A percentile compares a stretch with the other conserved stretches of the same genome.
These are phyloP conservation scores for Polydrusus pterygomalis DNA, from an alignment of 2,888 invertebrate genomes.

Conservation along the genomic window DNA sequence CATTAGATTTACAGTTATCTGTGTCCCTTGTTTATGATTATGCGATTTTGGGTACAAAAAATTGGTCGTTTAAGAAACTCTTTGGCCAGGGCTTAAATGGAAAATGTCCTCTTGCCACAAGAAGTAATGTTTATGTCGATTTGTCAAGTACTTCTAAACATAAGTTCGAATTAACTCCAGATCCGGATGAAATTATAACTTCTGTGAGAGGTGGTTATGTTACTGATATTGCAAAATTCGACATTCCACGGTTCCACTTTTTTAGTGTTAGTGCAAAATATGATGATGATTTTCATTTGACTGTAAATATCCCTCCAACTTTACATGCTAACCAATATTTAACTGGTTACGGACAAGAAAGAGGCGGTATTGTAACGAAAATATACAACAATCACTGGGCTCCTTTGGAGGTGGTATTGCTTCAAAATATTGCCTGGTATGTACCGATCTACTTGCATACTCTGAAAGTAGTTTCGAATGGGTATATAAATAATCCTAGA, in stretches of 20 bases:
- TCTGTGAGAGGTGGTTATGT: constrained; percentile 83
- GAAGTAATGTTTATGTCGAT: constrained; percentile 89
- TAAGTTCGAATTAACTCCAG: constrained; percentile 79
- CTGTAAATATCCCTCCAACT: constrained; percentile 79
- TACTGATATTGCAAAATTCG: constrained; percentile 77
- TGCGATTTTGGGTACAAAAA: constrained; percentile 78
- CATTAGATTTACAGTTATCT: constrained; percentile 88
- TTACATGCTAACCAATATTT: constrained; percentile 86
- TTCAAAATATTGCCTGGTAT: constrained; percentile 93
- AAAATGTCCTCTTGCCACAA: constrained; percentile 86
- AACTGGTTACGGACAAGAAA: constrained; percentile 93
- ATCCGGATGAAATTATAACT: constrained; percentile 75
- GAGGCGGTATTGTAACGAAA: constrained; percentile 91
- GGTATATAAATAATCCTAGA: constrained; percentile 76
- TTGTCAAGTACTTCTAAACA: constrained; percentile 78
- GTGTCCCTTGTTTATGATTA: constrained; percentile 92
- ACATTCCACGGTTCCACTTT: constrained; percentile 71
- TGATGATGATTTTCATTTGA: constrained; percentile 67
- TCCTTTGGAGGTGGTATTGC: constrained; percentile 83
- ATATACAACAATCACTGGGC: constrained; percentile 88
- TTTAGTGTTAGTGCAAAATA: constrained; percentile 79
- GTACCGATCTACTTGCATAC: constrained; percentile 93
- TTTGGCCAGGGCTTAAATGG: constrained; percentile 91
- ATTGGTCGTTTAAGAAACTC: constrained; percentile 91
- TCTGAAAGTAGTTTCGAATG: constrained; percentile 78